Evolutionary conservation across 2,797 vertebrate genomes (phyloP).

Genomic region (Oryzias dopingdopingensis): DNA sequence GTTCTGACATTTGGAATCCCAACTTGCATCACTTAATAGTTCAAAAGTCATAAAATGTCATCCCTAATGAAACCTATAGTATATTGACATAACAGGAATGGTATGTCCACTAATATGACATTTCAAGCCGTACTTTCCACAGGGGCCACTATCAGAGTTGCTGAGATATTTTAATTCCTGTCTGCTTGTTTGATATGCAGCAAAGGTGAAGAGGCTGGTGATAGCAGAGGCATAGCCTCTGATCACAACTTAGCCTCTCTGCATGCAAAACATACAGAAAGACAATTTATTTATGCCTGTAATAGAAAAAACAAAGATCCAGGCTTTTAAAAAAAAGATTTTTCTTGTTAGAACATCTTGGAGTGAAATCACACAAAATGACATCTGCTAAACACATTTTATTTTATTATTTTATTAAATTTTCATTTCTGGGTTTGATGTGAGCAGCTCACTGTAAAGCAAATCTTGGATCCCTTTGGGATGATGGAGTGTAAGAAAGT

Average conservation of each 20-base stretch:
- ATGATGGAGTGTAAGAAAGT: no score
- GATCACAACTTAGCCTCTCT: no score
- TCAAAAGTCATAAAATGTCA: constrained; percentile 61
- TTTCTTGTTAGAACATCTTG: not conserved
- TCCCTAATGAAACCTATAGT: constrained; percentile 39
- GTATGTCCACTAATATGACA: constrained; percentile 11
- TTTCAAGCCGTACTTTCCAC: constrained; percentile 22
- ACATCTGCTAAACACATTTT: not conserved
- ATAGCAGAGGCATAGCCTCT: no score
- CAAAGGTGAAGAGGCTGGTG: not conserved
- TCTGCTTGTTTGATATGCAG: not conserved
- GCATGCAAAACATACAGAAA: no score
- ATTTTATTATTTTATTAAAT: not conserved
- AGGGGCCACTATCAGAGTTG: constrained; percentile 1
- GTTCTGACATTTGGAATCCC: constrained; percentile 58
- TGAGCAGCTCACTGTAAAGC: no score
- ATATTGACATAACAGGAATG: constrained; percentile 14
- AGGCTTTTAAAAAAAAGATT: not conserved
- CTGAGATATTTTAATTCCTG: not conserved
- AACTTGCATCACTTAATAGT: constrained; percentile 32
- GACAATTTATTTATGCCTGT: no score
- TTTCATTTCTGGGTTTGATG: no score
- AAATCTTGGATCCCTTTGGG: no score
- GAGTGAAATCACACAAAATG: not conserved
- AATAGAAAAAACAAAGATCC: no score